These are phyloP conservation scores for Ypsolopha scabrella DNA, from an alignment of 2,888 invertebrate genomes.

Conservation along the genomic window DNA sequence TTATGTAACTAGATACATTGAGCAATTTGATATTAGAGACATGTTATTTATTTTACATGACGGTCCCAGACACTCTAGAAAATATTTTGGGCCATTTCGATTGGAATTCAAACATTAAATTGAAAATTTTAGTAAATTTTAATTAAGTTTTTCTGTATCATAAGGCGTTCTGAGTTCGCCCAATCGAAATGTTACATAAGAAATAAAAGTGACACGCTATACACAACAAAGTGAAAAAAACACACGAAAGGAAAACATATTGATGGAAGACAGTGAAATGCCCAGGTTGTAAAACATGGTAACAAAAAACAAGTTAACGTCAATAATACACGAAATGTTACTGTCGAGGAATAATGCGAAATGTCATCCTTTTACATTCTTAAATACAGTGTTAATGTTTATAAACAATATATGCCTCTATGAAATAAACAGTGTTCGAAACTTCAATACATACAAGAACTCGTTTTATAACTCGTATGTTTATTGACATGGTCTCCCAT, in stretches of 20 bases:
- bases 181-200: background rate
- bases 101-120: too few species aligned
- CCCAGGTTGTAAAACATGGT: conserved; percentile 50
- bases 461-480: conserved; percentile 11
- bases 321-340: conserved; percentile 18
- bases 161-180: too few species aligned
- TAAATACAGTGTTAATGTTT: conserved; percentile 25
- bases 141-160: too few species aligned
- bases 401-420: conserved; percentile 28
- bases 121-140: too few species aligned
- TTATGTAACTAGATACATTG: conserved; percentile 57
- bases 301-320: conserved; percentile 25
- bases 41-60: background rate
- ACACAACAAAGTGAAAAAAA: conserved; percentile 50
- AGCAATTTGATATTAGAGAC: conserved; percentile 29
- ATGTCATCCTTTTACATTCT: conserved; percentile 25
- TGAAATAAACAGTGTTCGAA: conserved; percentile 11
- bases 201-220: conserved; percentile 28
- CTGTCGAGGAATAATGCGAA: conserved; percentile 21
- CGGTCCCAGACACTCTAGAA: conserved; percentile 2
- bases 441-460: conserved; percentile 11
- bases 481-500: conserved; percentile 20
- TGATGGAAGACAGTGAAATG: conserved; percentile 50
- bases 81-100: background rate
- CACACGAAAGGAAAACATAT: conserved; percentile 3